Evolutionary conservation across 2,888 invertebrate genomes (phyloP).

Genomic region (Apamea epomidion): DNA sequence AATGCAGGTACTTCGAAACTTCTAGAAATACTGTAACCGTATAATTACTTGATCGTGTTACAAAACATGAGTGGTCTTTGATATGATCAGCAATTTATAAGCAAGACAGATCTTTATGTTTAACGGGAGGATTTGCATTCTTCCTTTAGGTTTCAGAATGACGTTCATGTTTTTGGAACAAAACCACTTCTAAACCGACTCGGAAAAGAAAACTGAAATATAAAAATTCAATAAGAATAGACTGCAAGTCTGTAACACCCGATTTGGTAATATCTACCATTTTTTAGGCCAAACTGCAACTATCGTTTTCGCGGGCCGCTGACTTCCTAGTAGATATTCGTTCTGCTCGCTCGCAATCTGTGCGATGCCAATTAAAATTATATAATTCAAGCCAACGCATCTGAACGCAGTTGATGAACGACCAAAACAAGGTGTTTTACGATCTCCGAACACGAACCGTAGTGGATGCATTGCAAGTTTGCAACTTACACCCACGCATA

Average conservation of each 20-base stretch:
- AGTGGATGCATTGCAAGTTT: conserved; percentile 33
- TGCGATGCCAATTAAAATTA: conserved; percentile 80
- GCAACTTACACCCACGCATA: conserved; percentile 19
- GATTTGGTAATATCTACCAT: conserved; percentile 31
- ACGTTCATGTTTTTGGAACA: neutral
- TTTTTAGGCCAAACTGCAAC: conserved; percentile 62
- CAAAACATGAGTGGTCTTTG: conserved; percentile 37
- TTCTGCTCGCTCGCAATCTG: conserved; percentile 57
- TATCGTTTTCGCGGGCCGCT: conserved; percentile 67
- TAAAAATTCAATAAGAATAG: conserved; percentile 31
- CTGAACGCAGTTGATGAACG: conserved; percentile 73
- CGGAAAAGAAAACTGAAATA: conserved; percentile 13
- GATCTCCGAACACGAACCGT: conserved; percentile 73
- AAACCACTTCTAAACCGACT: conserved; percentile 16
- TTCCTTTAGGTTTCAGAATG: neutral
- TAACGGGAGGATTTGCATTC: neutral
- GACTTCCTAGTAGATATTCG: conserved; percentile 63
- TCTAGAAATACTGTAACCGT: conserved; percentile 58
- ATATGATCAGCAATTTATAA: conserved; percentile 14
- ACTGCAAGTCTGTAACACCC: conserved; percentile 28
- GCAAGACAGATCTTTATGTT: neutral
- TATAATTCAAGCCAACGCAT: conserved; percentile 74
- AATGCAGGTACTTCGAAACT: conserved; percentile 66
- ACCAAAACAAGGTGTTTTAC: conserved; percentile 79
- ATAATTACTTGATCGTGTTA: conserved; percentile 44